Evolutionary conservation across 2,888 invertebrate species (phyloP).

Genomic region (Athetis lepigone): DNA sequence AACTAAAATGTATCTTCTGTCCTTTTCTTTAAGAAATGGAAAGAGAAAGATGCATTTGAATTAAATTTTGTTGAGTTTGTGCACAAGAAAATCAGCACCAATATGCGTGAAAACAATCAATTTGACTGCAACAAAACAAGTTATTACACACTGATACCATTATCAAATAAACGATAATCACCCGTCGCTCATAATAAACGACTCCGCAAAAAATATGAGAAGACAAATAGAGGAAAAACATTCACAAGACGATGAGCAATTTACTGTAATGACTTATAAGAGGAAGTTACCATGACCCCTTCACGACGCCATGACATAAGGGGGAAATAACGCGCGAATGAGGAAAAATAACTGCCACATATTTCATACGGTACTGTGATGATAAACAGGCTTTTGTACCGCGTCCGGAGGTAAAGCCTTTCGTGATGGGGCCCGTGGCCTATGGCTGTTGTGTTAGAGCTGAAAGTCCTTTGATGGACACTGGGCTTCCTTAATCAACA

Average conservation of each 20-base stretch:
- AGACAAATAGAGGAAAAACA: constrained; percentile 57
- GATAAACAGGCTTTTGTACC: constrained; percentile 53
- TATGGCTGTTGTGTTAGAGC: neutral
- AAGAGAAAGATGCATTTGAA: too few species aligned
- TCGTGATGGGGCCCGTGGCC: constrained; percentile 1
- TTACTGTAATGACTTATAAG: constrained; percentile 62
- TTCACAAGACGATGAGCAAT: constrained; percentile 59
- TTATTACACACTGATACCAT: constrained; percentile 13
- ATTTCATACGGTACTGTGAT: constrained; percentile 50
- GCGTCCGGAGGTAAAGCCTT: constrained; percentile 22
- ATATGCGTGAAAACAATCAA: too few species aligned
- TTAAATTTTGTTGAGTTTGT: too few species aligned
- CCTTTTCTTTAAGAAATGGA: too few species aligned
- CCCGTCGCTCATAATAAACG: constrained; percentile 42
- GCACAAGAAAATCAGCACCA: too few species aligned
- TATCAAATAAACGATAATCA: constrained; percentile 39
- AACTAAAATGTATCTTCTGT: too few species aligned
- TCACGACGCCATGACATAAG: constrained; percentile 34
- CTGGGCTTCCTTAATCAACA: too few species aligned
- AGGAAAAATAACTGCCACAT: constrained; percentile 58
- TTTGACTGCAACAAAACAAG: constrained; percentile 7
- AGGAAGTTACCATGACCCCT: constrained; percentile 51
- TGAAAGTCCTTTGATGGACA: too few species aligned
- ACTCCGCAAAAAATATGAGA: constrained; percentile 45
- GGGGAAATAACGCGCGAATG: constrained; percentile 42